Base-by-base conservation (phyloP, 2,113 vertebrate genomes). In the Ceyx margarethae region DNA sequence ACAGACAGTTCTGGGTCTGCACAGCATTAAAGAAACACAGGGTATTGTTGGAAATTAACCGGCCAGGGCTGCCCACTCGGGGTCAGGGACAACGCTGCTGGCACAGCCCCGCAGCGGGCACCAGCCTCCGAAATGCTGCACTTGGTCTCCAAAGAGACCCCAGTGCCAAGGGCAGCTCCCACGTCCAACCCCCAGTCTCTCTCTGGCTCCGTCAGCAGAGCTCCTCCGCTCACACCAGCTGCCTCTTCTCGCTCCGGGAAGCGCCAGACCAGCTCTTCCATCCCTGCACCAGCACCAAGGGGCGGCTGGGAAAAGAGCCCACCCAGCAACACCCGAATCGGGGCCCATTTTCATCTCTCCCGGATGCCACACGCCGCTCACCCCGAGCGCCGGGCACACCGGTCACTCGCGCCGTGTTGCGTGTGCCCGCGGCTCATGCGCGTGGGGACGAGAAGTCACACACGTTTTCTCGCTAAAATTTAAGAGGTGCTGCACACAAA, bases 251-350 rank as follows among this genome's bases (percentile, higher is more conserved):
- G 1, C 37, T n/a, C 61, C 2, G 2, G 53, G 10, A 46, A 58
- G 61, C 60, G 40, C 35, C 13, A n/a, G 35, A 51, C 33, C 17
- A 10, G 51, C 50, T 7, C 20, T 4, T 29, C 26, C 1, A 1
- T 2, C 9, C 40, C 53, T 28, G 66, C 13, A 8, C 1, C 48
- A 16, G 65, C 73, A 10, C 45, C 3, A 8, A 42, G 40, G 43
- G 43, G 5, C 8, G 5, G 16, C 35, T 2, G 40, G 37, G 22
- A 74, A 50, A 10, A 13, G 40, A 53, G 58, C 54, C 40, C 78
- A 42, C 6, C 15, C 10, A 0, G 79, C 15, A 2, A 3, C 35
- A 7, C 68, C 43, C 6, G 0, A 17, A 31, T 1, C 15, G 0
- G 18, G 37, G 25, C 23, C 42, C 19, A 1, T 35, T 54, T 62